Evolutionary conservation across 2,113 vertebrate genomes (phyloP).

Genomic region (Electrona antarctica): DNA sequence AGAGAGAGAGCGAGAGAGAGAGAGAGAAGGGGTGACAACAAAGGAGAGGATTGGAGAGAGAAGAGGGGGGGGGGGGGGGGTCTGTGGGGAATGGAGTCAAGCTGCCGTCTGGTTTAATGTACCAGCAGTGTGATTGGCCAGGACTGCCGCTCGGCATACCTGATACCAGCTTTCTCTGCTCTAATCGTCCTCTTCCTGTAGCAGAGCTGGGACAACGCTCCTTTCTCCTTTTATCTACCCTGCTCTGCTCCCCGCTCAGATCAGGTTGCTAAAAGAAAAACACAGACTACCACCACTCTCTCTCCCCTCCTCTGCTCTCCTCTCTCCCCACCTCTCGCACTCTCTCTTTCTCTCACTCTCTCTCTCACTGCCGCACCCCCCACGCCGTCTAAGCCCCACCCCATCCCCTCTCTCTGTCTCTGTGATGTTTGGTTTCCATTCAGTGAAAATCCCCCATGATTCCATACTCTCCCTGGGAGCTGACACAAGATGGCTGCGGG

Average conservation of each 20-base stretch:
- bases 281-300: conserved; percentile 35
- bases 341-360: conserved; percentile 1
- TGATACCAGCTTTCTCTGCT: conserved; percentile 65
- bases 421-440: conserved; percentile 35
- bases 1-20: conserved; percentile 18
- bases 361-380: not conserved
- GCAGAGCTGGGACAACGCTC: conserved; percentile 63
- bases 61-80: conserved; percentile 5
- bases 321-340: not conserved
- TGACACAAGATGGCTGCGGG: conserved; percentile 42
- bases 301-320: conserved; percentile 10
- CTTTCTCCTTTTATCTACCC: conserved; percentile 76
- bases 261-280: conserved; percentile 75
- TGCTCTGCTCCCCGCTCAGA: conserved; percentile 61
- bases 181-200: conserved; percentile 75
- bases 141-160: conserved; percentile 60
- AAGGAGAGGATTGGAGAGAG: conserved; percentile 15
- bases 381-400: not conserved
- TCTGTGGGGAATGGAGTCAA: conserved; percentile 47
- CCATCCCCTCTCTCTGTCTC: not conserved
- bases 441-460: conserved; percentile 11
- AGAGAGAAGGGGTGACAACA: not conserved
- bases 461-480: conserved; percentile 2
- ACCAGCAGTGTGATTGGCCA: conserved; percentile 62
- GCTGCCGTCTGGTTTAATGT: conserved; percentile 56